Evolutionary conservation across 1,140 invertebrate species (phyloP), one percentile per base, ranked within the genome.

Genomic region (Drosophila pallidifrons): DNA sequence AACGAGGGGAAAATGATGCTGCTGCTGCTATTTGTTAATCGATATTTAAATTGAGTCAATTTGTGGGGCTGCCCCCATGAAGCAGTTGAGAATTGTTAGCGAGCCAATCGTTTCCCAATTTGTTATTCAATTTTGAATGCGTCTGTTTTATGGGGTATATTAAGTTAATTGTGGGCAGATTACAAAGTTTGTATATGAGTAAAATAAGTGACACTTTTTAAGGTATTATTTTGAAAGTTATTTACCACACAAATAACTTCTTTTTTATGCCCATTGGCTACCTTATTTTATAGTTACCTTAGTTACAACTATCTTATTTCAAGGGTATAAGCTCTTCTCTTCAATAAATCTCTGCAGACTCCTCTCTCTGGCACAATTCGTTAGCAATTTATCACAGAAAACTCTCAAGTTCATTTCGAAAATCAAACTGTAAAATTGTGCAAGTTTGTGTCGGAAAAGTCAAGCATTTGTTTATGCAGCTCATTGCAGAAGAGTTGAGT

Each of bases 1-100:
- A 5, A 7, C 4, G 11, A n/a, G 30, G 47, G 11, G 8, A 11
- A 43, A 15, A 38, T n/a, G 15, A 13, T 43, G 35, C 5, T 13
- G 35, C 57, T 13, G 35, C 58, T 32, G 60, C 52, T 76, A 68
- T 78, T 81, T 66, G 67, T 79, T 79, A 86, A 79, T 86, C 59
- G 78, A 66, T 72, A 86, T 86, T 79, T 81, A 76, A 86, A 86
- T 73, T 64, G 60, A 72, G 47, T 79, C 60, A 65, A 79, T 83
- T 83, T 83, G 63, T 68, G 28, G 1, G 6, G 64, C 64, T 54
- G 70, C 52, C 58, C 58, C 72, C 72, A 75, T 75, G 35, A 57
- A 70, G 55, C 45, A 25, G 51, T 15, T 30, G 35, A 35, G 41
- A 69, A 69, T 38, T 47, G 46, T 60, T 55, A 46, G 10, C 47